Base-by-base conservation (phyloP, 2,797 vertebrate species). In the Typhlichthys eigenmanni region DNA sequence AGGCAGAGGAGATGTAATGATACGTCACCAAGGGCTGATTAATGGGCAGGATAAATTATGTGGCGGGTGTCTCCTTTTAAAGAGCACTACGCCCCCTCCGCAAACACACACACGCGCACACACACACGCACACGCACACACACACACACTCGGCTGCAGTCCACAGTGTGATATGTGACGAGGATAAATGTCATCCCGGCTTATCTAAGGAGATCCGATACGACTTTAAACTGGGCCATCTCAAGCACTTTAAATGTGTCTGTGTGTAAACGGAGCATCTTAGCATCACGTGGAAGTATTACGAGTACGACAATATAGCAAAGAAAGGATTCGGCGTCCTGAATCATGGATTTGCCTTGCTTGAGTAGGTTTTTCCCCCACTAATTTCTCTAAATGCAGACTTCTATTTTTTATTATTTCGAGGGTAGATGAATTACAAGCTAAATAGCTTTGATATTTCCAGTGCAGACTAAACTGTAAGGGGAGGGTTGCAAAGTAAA, bases 21-120 rank as follows among this genome's bases (percentile, higher is more conserved):
- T 86, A 87, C 80, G 79, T 88, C 84, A 79, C 81, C 83, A 78
- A 84, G 83, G 82, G 82, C 87, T 90, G 87, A 89, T 91, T 90
- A 88, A 91, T 86, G 82, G 81, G 80, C 81, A 74, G 87, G 87
- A 88, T 88, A 89, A 88, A 89, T 87, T 83, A 89, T 87, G 87
- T 85, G 86, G 81, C 88, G 84, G 86, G 84, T 88, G 88, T 89
- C 86, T 87, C 85, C 81, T 78, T 85, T 80, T 87, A 85, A 88
- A 89, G 85, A 84, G 85, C 82, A 80, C 77, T 79, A 79, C 67
- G 82, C 82, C 84, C 77, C 38, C 38, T 7, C 38, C 38, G 0
- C 5, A 38, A 5, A 38, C 34, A 38, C 6, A 9, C 34, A 38
- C 34, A 9, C 34, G 0, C 75, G 76, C 84, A 82, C 84, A 71